Evolutionary conservation across 2,113 vertebrate species (phyloP).

Genomic region (Aspidoscelis tigris): DNA sequence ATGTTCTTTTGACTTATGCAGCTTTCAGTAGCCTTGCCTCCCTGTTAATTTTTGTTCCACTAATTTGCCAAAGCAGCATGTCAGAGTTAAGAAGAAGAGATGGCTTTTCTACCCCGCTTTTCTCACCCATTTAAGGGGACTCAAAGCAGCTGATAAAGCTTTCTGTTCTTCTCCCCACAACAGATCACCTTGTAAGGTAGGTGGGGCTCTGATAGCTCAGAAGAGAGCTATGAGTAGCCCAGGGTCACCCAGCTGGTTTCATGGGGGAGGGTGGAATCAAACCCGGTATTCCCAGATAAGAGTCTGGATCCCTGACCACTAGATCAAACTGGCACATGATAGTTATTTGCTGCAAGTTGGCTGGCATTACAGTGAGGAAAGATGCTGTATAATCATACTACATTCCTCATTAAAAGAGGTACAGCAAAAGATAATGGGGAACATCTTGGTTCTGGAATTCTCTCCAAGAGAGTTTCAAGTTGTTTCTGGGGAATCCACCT

Average conservation of each 20-base stretch:
- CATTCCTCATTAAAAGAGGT: not conserved
- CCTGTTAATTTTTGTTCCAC: not conserved
- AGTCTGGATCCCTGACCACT: too few relatives aligned
- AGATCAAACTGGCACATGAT: too few relatives aligned
- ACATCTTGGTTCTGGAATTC: not conserved
- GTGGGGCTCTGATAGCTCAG: too few relatives aligned
- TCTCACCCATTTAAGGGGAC: too few relatives aligned
- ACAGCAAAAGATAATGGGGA: not conserved
- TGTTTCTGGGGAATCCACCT: not conserved
- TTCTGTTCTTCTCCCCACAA: too few relatives aligned
- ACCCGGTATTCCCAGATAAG: too few relatives aligned
- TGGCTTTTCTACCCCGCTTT: too few relatives aligned
- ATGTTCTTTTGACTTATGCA: not conserved
- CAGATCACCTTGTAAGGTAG: too few relatives aligned
- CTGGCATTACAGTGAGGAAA: not conserved
- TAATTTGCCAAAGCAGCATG: not conserved
- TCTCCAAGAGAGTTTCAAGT: not conserved
- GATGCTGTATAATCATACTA: not conserved
- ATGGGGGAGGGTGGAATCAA: too few relatives aligned
- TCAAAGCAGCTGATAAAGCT: too few relatives aligned
- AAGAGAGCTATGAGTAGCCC: too few relatives aligned
- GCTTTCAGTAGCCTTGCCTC: not conserved
- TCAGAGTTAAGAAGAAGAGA: not conserved
- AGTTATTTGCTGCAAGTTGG: not conserved
- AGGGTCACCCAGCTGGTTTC: too few relatives aligned